phyloP scores from a whole-genome alignment of 2,113 vertebrate genomes.

The Empidonax traillii region DNA sequence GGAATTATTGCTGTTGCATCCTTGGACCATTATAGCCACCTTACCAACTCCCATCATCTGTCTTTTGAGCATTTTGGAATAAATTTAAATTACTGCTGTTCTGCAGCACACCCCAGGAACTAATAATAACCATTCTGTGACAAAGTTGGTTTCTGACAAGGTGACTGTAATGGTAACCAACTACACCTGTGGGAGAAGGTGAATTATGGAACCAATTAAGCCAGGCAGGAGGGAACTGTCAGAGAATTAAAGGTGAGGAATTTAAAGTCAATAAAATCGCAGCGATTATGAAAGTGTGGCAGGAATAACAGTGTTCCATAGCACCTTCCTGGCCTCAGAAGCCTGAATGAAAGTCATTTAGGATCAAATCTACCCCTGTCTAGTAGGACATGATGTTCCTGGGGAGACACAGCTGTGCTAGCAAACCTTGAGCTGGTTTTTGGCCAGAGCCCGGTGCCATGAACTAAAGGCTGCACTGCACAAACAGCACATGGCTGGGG shows the following conservation, averaged over 20 bases:
- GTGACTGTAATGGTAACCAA: neutral
- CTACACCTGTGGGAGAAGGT: neutral
- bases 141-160: conserved; percentile 18
- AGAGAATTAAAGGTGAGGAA: neutral
- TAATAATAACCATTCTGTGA: conserved; percentile 32
- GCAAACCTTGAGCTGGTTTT: neutral
- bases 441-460: neutral
- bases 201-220: conserved; percentile 23
- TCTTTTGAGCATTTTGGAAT: conserved; percentile 32
- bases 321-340: neutral
- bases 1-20: conserved; percentile 46
- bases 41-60: neutral
- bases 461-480: neutral
- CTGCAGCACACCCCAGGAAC: conserved; percentile 13
- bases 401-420: neutral
- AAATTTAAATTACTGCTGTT: conserved; percentile 40
- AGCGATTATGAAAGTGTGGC: neutral
- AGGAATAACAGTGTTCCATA: neutral
- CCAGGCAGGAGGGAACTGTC: neutral
- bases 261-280: neutral
- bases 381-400: rapidly evolving
- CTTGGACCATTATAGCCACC: neutral
- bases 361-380: neutral
- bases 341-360: neutral
- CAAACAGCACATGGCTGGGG: neutral